phyloP scores from a whole-genome alignment of 1,140 invertebrate genomes.

The Bombus soroeensis region DNA sequence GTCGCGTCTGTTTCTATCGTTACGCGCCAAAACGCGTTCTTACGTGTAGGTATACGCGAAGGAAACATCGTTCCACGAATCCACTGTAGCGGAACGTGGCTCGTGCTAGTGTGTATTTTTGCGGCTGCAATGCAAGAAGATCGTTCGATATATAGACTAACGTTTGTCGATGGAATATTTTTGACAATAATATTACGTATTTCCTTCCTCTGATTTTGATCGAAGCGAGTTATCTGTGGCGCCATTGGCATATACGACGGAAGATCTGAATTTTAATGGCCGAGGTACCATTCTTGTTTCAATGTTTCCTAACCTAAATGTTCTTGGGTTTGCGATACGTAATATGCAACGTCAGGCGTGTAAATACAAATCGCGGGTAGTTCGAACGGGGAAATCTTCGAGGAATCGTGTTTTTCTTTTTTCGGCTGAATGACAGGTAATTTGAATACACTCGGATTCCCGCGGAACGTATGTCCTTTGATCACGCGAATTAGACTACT shows the following conservation, averaged over 20 bases:
- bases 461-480: conserved; percentile 11
- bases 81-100: too few relatives aligned
- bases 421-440: conserved; percentile 6
- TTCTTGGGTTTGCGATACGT: background rate
- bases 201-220: background rate
- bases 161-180: background rate
- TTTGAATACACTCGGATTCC: conserved; percentile 18
- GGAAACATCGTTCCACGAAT: background rate
- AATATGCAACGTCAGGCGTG: background rate
- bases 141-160: background rate
- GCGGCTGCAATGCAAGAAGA: background rate
- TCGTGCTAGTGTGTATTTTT: background rate
- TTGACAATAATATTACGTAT: background rate
- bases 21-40: background rate
- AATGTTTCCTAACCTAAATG: background rate
- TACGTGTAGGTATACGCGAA: background rate
- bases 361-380: background rate
- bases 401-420: background rate
- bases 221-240: too few relatives aligned
- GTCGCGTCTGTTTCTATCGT: background rate
- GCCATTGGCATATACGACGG: background rate
- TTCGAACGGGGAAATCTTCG: background rate
- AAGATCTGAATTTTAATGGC: background rate
- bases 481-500: conserved; percentile 18
- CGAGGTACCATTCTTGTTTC: background rate